phyloP scores from a whole-genome alignment of 2,113 vertebrate genomes.

The Microcebus griseorufus region DNA sequence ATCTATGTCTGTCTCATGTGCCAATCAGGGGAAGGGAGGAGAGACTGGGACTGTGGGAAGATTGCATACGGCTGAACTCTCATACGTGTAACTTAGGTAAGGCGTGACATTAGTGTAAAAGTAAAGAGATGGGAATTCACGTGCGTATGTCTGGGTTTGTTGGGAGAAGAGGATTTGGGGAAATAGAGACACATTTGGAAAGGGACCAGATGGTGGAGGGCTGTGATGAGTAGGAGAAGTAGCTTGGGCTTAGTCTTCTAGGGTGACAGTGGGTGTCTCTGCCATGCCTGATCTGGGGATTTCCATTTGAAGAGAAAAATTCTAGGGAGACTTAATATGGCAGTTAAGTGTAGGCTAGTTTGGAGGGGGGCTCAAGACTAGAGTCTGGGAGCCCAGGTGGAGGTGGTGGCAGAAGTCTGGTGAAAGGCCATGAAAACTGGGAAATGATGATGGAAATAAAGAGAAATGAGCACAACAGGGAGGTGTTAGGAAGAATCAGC shows the following conservation, averaged over 20 bases:
- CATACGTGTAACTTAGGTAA: neutral
- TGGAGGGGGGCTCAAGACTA: neutral
- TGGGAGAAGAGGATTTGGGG: neutral
- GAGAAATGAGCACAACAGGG: neutral
- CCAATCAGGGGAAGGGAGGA: neutral
- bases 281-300: neutral
- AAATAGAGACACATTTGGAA: neutral
- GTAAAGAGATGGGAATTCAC: neutral
- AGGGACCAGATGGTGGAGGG: neutral
- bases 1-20: neutral
- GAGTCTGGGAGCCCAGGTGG: neutral
- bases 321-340: neutral
- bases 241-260: neutral
- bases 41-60: neutral
- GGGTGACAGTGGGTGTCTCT: neutral
- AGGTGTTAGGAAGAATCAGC: neutral
- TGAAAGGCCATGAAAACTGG: neutral
- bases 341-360: neutral
- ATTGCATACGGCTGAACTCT: neutral
- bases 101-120: neutral
- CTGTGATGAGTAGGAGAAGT: neutral
- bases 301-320: neutral
- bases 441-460: neutral
- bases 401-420: neutral
- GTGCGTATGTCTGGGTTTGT: neutral